Percentiles rank a stretch among this genome's conserved stretches.
Evolutionary conservation across 1,140 invertebrate genomes (phyloP).

Genomic region (Drosophila arawakana): DNA sequence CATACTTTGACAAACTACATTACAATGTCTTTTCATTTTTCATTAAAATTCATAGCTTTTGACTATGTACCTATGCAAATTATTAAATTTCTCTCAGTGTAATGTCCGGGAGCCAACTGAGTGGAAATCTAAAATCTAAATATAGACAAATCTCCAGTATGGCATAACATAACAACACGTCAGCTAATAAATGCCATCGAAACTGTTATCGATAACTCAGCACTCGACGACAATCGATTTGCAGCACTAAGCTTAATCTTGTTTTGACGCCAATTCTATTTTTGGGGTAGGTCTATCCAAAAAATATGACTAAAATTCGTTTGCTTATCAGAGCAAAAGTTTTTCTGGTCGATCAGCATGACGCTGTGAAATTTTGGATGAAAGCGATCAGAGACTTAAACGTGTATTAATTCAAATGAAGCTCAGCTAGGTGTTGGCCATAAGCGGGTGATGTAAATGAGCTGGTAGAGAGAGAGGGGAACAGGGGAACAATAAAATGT

Average conservation of each 20-base stretch:
- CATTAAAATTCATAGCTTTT: no score
- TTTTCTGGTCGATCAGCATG: slow-evolving; percentile 23
- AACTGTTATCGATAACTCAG: neutral
- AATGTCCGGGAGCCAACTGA: neutral
- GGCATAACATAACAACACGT: neutral
- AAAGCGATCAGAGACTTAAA: slow-evolving; percentile 1
- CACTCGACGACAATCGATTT: neutral
- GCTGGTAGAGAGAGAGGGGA: neutral
- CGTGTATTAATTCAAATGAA: slow-evolving; percentile 2
- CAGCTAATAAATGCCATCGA: neutral
- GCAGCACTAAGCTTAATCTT: slow-evolving; percentile 5
- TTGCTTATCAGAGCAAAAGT: slow-evolving; percentile 15
- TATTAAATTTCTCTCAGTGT: no score
- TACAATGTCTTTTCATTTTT: no score
- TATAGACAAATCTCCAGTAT: neutral
- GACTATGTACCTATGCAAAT: no score
- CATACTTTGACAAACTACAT: no score
- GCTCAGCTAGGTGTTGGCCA: slow-evolving; percentile 8
- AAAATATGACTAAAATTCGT: neutral
- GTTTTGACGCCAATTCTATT: slow-evolving; percentile 27
- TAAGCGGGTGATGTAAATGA: slow-evolving; percentile 16
- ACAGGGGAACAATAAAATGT: neutral
- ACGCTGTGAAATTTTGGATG: slow-evolving; percentile 11
- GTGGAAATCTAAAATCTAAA: neutral
- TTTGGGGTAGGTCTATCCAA: slow-evolving; percentile 38